phyloP scores from a whole-genome alignment of 2,113 vertebrate species.

The Leucosticte australis region DNA sequence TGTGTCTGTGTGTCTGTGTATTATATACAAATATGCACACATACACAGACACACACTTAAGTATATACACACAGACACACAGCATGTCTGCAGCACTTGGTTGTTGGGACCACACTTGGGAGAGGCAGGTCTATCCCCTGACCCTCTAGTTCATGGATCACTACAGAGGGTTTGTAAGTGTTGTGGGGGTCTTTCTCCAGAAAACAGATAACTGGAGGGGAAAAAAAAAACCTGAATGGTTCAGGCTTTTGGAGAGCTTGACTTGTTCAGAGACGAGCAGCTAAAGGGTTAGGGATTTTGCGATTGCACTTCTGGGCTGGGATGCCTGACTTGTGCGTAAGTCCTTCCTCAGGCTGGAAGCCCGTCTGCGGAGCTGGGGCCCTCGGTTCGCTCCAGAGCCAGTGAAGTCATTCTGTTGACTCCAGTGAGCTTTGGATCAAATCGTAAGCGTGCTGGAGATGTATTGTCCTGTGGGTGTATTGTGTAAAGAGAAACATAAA shows the following conservation, averaged over 20 bases:
- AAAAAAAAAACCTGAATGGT: too few species aligned
- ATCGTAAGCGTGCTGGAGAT: conserved; percentile 2
- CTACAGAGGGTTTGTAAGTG: background rate
- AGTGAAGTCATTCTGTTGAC: conserved; percentile 56
- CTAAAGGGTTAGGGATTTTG: conserved; percentile 62
- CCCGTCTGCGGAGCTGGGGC: background rate
- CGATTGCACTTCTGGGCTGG: background rate
- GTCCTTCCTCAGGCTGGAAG: conserved; percentile 53
- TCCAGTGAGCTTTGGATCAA: conserved; percentile 46
- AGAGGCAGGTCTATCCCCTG: background rate
- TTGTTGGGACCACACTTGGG: background rate
- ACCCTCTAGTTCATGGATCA: background rate
- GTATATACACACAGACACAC: background rate
- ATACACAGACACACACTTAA: background rate
- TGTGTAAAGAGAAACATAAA: conserved; percentile 35
- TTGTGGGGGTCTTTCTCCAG: background rate
- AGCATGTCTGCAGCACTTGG: background rate
- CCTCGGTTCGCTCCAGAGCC: background rate
- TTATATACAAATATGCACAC: background rate
- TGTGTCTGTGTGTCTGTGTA: background rate
- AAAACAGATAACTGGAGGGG: accelerated
- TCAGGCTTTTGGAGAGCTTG: background rate
- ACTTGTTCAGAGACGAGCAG: background rate
- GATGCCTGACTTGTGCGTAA: conserved; percentile 53
- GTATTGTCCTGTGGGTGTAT: conserved; percentile 20